Base-by-base conservation (phyloP, 1,140 invertebrate genomes). In the Zaprionus inermis region DNA sequence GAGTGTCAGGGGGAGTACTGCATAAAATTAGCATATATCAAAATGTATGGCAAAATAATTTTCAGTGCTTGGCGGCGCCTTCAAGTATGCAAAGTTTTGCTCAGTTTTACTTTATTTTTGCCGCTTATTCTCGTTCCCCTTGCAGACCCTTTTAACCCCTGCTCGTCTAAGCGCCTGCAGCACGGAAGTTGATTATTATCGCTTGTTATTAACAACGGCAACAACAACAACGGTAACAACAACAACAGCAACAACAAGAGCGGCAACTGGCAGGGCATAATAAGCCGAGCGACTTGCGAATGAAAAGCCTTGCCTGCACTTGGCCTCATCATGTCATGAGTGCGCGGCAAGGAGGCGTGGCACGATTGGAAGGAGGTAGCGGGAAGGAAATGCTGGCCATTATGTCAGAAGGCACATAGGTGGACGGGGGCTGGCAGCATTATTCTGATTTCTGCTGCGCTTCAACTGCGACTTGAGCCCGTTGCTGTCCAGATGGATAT, bases 171-270 rank as follows among this genome's bases (percentile, higher is more conserved):
- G 68, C 66, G 78, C 79, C 72, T 67, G 60, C 66, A 74, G 79
- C 84, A 78, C 88, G 88, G 88, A 90, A 90, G 88, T 90, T 83
- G 86, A 90, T 90, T 90, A 90, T 90, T 90, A 90, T 90, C 82
- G 86, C 88, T 88, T 90, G 86, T 90, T 91, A 90, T 90, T 90
- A 90, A 90, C 78, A 79, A 75, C 79, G 77, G 74, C 78, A 90
- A 78, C 64, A 88, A 83, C 83, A 82, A 76, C 52, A 60, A 60
- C 44, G 61, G 52, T 11, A 56, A 59, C 44, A 46, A 90, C 74
- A 79, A 70, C 75, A 90, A 76, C 57, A 88, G 77, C 79, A 79
- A 76, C 60, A 64, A 68, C 54, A 65, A 61, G 7, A 41, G 51
- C 32, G 32, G 38, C 54, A 41, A 54, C n/a, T 32, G 46, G 51